Percentiles rank a stretch among this genome's conserved stretches.
phyloP scores from a whole-genome alignment of 2,113 vertebrate species.

The Rissa tridactyla region DNA sequence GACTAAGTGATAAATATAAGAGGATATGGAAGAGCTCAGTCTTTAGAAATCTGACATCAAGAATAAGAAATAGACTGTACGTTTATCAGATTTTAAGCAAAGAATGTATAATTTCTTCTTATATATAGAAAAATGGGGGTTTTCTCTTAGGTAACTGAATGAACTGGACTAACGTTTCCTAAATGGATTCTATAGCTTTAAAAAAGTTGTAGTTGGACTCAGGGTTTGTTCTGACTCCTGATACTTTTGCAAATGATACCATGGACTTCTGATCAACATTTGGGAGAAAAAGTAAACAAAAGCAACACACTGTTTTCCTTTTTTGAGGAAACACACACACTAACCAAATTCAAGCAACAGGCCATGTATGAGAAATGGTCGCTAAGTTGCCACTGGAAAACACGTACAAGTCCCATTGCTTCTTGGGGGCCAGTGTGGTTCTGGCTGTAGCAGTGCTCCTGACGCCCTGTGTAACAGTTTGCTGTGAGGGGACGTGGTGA shows the following conservation, averaged over 20 bases:
- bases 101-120: neutral
- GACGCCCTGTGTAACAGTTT: neutral
- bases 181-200: neutral
- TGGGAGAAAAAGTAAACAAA: neutral
- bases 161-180: neutral
- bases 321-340: neutral
- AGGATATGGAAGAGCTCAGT: neutral
- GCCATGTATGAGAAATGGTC: neutral
- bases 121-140: neutral
- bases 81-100: neutral
- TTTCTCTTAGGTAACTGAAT: neutral
- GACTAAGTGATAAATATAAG: neutral
- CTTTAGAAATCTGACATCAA: neutral
- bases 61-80: neutral
- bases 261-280: neutral
- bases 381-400: neutral
- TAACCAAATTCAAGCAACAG: neutral
- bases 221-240: neutral
- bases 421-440: fast-evolving
- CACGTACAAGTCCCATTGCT: neutral
- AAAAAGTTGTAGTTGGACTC: neutral
- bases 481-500: neutral
- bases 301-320: neutral
- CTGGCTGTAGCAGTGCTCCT: neutral
- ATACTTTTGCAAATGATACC: neutral